phyloP scores from a whole-genome alignment of 1,140 invertebrate species.

The Watersipora subatra region DNA sequence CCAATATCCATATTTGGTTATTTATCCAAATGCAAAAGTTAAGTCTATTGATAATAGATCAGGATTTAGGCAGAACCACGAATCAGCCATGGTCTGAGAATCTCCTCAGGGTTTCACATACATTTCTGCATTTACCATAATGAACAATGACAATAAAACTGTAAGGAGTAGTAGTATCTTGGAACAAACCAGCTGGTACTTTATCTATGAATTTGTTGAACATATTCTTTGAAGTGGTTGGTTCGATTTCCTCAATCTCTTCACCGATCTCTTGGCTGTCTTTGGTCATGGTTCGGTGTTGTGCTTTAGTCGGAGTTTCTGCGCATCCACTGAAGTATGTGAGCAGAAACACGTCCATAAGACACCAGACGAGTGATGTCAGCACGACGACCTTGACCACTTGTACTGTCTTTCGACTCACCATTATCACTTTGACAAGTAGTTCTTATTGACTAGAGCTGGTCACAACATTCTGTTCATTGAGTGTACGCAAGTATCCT shows the following conservation, averaged over 20 bases:
- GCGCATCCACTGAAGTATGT: slow-evolving; percentile 78
- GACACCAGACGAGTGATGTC: slow-evolving; percentile 87
- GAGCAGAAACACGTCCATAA: slow-evolving; percentile 76
- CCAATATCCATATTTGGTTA: too few species aligned
- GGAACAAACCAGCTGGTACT: background rate
- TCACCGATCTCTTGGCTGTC: background rate
- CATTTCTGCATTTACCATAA: too few species aligned
- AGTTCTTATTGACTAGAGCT: too few species aligned
- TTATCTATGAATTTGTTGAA: background rate
- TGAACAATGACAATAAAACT: too few species aligned
- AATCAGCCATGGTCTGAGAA: too few species aligned
- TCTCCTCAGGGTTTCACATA: too few species aligned
- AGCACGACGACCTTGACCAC: slow-evolving; percentile 76
- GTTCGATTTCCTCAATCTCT: background rate
- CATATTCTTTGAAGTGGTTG: background rate
- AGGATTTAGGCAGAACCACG: too few species aligned
- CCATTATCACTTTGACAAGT: slow-evolving; percentile 19
- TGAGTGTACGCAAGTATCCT: too few species aligned
- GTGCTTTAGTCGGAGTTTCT: slow-evolving; percentile 11
- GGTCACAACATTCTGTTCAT: too few species aligned
- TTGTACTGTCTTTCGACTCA: slow-evolving; percentile 27
- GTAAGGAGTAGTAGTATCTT: too few species aligned
- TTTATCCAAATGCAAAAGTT: too few species aligned
- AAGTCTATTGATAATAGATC: too few species aligned
- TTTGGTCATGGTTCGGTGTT: slow-evolving; percentile 7